Evolutionary conservation across 2,113 vertebrate species (phyloP).

Genomic region (Corvus cornix): DNA sequence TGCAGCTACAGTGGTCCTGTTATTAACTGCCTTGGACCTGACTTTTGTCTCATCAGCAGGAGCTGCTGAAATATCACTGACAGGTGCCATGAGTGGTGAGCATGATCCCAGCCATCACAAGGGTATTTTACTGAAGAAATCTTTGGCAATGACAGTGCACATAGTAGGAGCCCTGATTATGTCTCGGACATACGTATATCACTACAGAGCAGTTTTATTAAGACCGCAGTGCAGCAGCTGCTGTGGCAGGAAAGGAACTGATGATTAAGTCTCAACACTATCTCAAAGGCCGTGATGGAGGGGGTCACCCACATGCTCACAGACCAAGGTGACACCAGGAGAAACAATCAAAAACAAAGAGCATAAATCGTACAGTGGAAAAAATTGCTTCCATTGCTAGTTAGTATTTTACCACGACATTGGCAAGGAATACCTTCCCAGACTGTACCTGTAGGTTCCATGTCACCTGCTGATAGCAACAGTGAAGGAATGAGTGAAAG

Average conservation of each 20-base stretch:
- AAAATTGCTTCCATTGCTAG: background rate
- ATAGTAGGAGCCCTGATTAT: background rate
- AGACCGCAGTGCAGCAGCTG: background rate
- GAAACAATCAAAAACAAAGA: background rate
- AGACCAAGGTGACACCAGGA: background rate
- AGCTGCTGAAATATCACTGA: slow-evolving; percentile 12
- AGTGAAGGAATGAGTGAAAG: background rate
- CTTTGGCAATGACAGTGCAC: background rate
- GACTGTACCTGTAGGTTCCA: background rate
- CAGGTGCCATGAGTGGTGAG: background rate
- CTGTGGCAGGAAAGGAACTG: background rate
- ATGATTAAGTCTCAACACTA: background rate
- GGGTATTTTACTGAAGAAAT: background rate
- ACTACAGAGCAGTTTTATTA: slow-evolving; percentile 27
- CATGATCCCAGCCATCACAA: background rate
- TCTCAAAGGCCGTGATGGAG: background rate
- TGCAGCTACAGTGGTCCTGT: background rate
- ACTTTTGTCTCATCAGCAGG: background rate
- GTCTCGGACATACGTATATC: background rate
- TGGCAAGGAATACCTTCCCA: background rate
- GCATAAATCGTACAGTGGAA: background rate
- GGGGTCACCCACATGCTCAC: background rate
- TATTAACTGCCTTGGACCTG: background rate
- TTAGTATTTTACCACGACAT: background rate
- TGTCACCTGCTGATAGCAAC: background rate